Conservation (phyloP, 1,140 invertebrate genomes). For the Neodiprion fabricii region DNA sequence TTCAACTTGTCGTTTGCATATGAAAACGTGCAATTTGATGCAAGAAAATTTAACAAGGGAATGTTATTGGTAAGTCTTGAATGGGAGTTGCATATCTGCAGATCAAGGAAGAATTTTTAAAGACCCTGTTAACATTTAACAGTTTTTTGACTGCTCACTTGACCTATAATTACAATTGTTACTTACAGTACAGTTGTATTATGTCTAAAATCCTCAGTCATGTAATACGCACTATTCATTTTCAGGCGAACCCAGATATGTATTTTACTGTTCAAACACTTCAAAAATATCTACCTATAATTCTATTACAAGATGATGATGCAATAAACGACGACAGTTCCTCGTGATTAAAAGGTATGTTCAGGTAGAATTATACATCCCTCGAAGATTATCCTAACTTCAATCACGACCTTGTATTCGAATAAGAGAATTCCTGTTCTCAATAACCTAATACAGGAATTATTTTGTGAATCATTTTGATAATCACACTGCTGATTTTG, state of each 20-base stretch:
- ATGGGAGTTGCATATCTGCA: too few species aligned
- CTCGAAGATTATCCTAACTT: too few species aligned
- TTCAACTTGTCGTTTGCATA: slow-evolving; percentile 37
- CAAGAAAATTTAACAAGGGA: slow-evolving; percentile 36
- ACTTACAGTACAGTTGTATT: background rate
- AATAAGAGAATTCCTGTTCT: too few species aligned
- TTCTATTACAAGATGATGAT: slow-evolving; percentile 34
- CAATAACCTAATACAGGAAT: too few species aligned
- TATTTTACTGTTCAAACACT: slow-evolving; percentile 33
- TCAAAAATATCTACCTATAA: slow-evolving; percentile 39
- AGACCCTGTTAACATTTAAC: slow-evolving; percentile 1
- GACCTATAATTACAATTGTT: slow-evolving; percentile 19
- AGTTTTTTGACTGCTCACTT: slow-evolving; percentile 14
- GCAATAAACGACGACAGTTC: background rate
- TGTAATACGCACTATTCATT: slow-evolving; percentile 17
- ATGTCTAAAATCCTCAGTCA: background rate
- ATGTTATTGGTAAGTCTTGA: slow-evolving; percentile 35
- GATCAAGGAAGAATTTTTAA: slow-evolving; percentile 8
- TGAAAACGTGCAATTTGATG: slow-evolving; percentile 47
- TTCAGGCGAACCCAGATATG: slow-evolving; percentile 43
- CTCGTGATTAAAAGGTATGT: background rate
- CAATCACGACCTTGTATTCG: too few species aligned
- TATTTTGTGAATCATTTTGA: too few species aligned
- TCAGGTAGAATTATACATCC: too few species aligned
- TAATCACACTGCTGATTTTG: too few species aligned